Base-by-base conservation (phyloP, 2,797 vertebrate species). In the Enteromius mattozi region DNA sequence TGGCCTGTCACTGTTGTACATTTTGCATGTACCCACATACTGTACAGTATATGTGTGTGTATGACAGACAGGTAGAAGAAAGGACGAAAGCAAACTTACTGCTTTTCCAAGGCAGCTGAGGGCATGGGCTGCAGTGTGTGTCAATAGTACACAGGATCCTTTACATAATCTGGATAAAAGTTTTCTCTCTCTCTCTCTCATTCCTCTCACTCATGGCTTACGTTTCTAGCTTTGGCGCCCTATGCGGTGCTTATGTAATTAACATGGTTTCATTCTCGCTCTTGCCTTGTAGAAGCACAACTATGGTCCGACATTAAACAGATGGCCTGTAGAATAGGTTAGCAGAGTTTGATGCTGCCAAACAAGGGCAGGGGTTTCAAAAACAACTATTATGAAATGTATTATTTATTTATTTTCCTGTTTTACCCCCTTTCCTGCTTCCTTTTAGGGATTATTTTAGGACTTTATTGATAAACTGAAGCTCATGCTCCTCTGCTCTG, bases 91-190 rank as follows among this genome's bases (percentile, higher is more conserved):
- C 84, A 85, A 81, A 24, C 88, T 83, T 86, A 81, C 90, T 90
- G 85, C 88, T 92, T 93, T 90, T 91, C 87, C 87, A 88, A 90
- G 88, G 74, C 91, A 91, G 85, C 90, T 89, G 89, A 85, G 84
- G 91, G 69, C 84, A 84, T 86, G 76, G 68, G 87, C 90, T 87
- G 24, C 86, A 80, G 70, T 88, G 85, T 91, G 89, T 94, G 90
- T 91, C 89, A 87, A 90, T 91, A 89, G 88, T 85, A 89, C 88
- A 89, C 72, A 30, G 81, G 30, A 84, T 90, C 79, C 75, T 86
- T 94, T 93, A 93, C 92, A 83, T 92, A 92, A 94, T 84, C 66
- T 63, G 61, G 84, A 87, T 80, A 85, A 87, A 88, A 76, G 49
- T 40, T 35, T 54, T 68, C 63, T 80, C 80, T 71, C 71, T 74